A percentile compares a stretch with the other conserved stretches of the same genome.
Evolutionary conservation across 2,113 vertebrate genomes (phyloP).

Genomic region (Trogon melanurus): DNA sequence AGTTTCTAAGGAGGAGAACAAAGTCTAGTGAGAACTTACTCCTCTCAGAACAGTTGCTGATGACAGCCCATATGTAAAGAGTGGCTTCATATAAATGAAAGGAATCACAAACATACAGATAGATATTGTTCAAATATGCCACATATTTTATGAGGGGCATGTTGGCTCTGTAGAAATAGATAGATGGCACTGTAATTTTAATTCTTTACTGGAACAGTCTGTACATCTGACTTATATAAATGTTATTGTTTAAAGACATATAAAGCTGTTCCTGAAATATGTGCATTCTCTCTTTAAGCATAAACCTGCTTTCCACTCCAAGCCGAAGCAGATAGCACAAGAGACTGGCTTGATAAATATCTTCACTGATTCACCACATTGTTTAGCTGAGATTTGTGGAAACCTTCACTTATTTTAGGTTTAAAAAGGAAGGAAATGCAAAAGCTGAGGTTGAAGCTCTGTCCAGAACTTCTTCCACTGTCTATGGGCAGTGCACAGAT

Average conservation of each 20-base stretch:
- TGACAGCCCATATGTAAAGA: neutral
- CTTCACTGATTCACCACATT: neutral
- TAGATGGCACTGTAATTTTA: neutral
- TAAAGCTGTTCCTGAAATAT: slow-evolving; percentile 21
- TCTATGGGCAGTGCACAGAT: neutral
- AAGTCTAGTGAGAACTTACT: neutral
- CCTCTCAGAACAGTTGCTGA: neutral
- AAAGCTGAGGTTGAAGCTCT: neutral
- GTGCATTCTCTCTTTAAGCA: neutral
- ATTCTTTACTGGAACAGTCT: neutral
- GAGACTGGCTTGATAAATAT: slow-evolving; percentile 26
- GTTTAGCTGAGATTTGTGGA: slow-evolving; percentile 24
- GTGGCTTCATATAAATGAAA: neutral
- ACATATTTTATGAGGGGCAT: neutral
- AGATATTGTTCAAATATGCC: neutral
- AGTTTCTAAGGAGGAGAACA: neutral
- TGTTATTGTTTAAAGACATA: slow-evolving; percentile 28
- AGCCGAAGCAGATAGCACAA: neutral
- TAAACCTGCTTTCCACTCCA: slow-evolving; percentile 24
- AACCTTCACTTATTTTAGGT: slow-evolving; percentile 20
- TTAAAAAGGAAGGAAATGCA: neutral
- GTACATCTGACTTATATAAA: neutral
- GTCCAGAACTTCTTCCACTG: neutral
- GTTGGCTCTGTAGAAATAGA: neutral
- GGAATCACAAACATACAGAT: neutral